phyloP scores from a whole-genome alignment of 2,113 vertebrate genomes.

The Channa argus region DNA sequence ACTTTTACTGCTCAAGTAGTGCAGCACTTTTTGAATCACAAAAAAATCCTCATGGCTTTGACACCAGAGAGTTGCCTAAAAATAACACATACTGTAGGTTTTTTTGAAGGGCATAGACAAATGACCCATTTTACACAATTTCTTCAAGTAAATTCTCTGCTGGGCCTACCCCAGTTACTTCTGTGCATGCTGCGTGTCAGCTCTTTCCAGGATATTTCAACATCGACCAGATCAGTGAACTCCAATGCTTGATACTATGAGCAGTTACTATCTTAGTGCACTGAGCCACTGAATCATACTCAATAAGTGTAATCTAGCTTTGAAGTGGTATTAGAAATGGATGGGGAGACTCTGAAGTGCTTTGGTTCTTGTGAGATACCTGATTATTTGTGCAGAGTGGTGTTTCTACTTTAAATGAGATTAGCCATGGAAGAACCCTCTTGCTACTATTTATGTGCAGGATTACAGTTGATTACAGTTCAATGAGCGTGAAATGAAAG shows the following conservation, averaged over 20 bases:
- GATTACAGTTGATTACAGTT: conserved; percentile 15
- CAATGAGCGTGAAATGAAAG: conserved; percentile 12
- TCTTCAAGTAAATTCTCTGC: too few species aligned
- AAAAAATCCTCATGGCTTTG: too few species aligned
- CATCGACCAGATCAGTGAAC: too few species aligned
- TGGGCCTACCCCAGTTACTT: too few species aligned
- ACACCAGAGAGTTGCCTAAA: too few species aligned
- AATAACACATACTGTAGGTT: too few species aligned
- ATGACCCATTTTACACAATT: too few species aligned
- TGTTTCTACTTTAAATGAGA: background rate
- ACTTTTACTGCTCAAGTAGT: background rate
- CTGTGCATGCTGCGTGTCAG: too few species aligned
- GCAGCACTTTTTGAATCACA: too few species aligned
- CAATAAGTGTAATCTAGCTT: background rate
- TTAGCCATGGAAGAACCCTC: background rate
- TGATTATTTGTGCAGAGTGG: background rate
- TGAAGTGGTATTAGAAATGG: background rate
- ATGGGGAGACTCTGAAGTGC: background rate
- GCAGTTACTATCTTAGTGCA: background rate
- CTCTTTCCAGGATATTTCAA: too few species aligned
- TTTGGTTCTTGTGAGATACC: background rate
- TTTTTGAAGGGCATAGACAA: too few species aligned
- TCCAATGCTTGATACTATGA: background rate
- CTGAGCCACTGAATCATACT: background rate
- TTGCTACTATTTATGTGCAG: background rate